These are phyloP conservation scores for Germaria angustata DNA, from an alignment of 2,888 invertebrate species.

Conservation along the genomic window DNA sequence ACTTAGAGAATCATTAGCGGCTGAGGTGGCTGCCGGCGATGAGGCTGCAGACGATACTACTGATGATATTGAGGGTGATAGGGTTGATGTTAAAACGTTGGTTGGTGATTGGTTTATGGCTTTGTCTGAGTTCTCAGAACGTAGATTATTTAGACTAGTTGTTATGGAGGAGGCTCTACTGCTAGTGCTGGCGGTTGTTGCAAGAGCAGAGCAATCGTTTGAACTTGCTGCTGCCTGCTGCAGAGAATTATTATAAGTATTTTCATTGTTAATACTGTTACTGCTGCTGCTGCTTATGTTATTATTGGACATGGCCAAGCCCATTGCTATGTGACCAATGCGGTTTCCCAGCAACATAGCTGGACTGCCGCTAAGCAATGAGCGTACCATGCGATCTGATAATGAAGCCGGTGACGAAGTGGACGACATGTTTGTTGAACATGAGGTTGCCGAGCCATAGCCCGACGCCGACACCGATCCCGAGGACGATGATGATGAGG, in stretches of 20 bases:
- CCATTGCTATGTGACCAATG: slow-evolving; percentile 76
- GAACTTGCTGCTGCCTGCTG: slow-evolving; percentile 19
- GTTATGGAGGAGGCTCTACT: slow-evolving; percentile 33
- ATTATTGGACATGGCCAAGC: slow-evolving; percentile 67
- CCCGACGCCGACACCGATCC: slow-evolving; percentile 39
- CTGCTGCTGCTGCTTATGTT: slow-evolving; percentile 18
- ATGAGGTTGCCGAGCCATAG: slow-evolving; percentile 59
- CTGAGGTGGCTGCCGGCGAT: slow-evolving; percentile 55
- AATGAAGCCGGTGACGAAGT: slow-evolving; percentile 72
- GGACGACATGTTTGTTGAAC: slow-evolving; percentile 73
- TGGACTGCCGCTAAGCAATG: slow-evolving; percentile 70
- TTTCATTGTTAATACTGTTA: slow-evolving; percentile 52
- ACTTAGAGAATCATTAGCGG: slow-evolving; percentile 73
- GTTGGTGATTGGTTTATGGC: slow-evolving; percentile 11
- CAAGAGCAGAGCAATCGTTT: background rate
- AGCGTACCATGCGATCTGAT: slow-evolving; percentile 70
- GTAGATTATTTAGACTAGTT: slow-evolving; percentile 52
- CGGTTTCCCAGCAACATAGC: slow-evolving; percentile 75
- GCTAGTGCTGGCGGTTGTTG: background rate
- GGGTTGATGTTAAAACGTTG: slow-evolving; percentile 21
- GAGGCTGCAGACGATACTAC: slow-evolving; percentile 73
- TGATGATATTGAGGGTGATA: slow-evolving; percentile 52
- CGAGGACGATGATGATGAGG: slow-evolving; percentile 56
- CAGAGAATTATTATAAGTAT: slow-evolving; percentile 44
- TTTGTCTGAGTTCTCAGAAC: slow-evolving; percentile 49